Evolutionary conservation across 1,140 invertebrate species (phyloP).

Genomic region (Pogonognathellus flavescens): DNA sequence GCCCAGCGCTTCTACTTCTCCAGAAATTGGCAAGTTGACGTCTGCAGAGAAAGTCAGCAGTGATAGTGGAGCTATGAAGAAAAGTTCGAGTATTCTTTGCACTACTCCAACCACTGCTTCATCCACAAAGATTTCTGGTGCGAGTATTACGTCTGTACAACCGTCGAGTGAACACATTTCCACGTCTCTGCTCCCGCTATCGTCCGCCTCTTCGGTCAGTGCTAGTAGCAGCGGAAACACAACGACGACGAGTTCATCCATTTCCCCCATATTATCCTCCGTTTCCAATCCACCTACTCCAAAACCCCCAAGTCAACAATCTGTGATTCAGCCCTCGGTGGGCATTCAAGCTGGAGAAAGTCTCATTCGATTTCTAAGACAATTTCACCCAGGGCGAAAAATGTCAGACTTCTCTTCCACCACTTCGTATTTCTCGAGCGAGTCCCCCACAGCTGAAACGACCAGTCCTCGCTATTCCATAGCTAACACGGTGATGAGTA

Average conservation of each 20-base stretch:
- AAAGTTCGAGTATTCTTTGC: neutral
- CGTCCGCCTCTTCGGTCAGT: neutral
- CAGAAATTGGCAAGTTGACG: slow-evolving; percentile 64
- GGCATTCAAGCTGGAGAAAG: slow-evolving; percentile 67
- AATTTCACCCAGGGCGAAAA: slow-evolving; percentile 68
- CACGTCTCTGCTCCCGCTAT: neutral
- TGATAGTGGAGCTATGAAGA: neutral
- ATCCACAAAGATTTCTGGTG: neutral
- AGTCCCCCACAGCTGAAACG: slow-evolving; percentile 65
- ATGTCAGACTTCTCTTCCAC: slow-evolving; percentile 70
- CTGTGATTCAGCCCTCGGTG: slow-evolving; percentile 52
- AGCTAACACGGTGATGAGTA: slow-evolving; percentile 59
- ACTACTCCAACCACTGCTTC: neutral
- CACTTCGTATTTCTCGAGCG: slow-evolving; percentile 73
- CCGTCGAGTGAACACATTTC: neutral
- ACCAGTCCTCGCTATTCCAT: slow-evolving; percentile 60
- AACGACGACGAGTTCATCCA: neutral
- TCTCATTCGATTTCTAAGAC: slow-evolving; percentile 63
- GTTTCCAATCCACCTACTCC: neutral
- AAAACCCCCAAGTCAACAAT: neutral
- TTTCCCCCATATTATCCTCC: neutral
- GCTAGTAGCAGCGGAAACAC: neutral
- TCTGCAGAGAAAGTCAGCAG: slow-evolving; percentile 68
- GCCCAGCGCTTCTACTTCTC: neutral
- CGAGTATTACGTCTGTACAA: neutral